phyloP scores from a whole-genome alignment of 2,113 vertebrate species.

The Ciconia stormi region DNA sequence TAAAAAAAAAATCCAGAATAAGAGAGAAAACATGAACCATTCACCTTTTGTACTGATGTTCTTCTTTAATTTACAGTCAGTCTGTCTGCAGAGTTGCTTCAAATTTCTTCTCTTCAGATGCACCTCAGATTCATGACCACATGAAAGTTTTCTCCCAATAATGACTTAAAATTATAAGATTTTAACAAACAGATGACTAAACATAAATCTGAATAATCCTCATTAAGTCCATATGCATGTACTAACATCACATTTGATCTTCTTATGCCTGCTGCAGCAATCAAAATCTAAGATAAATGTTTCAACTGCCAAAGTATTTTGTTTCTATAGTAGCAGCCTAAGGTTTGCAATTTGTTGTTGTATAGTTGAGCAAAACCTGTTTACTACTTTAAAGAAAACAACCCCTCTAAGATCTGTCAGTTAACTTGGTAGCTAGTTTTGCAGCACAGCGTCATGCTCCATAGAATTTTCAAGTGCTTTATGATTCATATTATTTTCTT shows the following conservation, averaged over 20 bases:
- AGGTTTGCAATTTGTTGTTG: not conserved
- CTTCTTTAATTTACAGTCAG: not conserved
- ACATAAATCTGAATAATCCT: not conserved
- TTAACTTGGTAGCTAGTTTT: not conserved
- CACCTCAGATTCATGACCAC: not conserved
- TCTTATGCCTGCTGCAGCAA: not conserved
- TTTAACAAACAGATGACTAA: not conserved
- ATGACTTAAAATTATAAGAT: not conserved
- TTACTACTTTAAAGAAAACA: not conserved
- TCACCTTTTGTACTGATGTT: slow-evolving; percentile 5
- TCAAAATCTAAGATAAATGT: not conserved
- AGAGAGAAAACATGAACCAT: slow-evolving; percentile 2
- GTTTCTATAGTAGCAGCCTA: not conserved
- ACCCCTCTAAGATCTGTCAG: not conserved
- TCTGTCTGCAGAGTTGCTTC: not conserved
- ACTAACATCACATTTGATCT: not conserved
- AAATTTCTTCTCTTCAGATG: not conserved
- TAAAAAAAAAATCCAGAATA: not conserved
- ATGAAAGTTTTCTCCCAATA: not conserved
- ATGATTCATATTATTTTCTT: not conserved
- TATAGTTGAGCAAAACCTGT: not conserved
- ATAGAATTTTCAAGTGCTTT: not conserved
- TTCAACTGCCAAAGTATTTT: not conserved
- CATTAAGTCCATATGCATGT: not conserved
- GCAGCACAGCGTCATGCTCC: not conserved